Conservation (phyloP, 1,140 invertebrate species). For the Tachypleus tridentatus region DNA sequence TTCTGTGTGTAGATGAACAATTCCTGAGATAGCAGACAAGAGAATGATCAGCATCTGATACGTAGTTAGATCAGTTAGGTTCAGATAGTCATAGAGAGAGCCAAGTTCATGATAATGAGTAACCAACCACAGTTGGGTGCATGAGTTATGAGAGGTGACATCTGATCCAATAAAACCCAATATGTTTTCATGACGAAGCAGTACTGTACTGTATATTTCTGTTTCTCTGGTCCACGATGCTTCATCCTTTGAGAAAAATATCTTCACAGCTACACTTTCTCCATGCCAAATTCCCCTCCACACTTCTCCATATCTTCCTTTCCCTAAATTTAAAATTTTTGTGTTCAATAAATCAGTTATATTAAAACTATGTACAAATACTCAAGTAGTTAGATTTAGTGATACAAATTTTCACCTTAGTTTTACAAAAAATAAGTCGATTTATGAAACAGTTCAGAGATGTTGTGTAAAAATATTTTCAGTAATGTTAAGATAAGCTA, state of each 20-base stretch:
- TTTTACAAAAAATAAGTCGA: too few species aligned
- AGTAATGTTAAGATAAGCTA: too few species aligned
- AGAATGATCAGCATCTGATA: conserved; percentile 68
- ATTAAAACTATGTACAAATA: background rate
- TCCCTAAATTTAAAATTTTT: conserved; percentile 28
- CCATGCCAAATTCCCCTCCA: conserved; percentile 77
- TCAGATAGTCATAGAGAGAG: conserved; percentile 81
- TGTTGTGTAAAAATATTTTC: too few species aligned
- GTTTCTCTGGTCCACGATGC: conserved; percentile 77
- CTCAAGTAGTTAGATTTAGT: too few species aligned
- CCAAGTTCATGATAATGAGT: conserved; percentile 87
- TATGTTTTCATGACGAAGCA: conserved; percentile 75
- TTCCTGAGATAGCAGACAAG: conserved; percentile 57
- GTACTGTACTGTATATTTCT: conserved; percentile 72
- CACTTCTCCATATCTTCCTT: conserved; percentile 73
- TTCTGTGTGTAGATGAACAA: conserved; percentile 31
- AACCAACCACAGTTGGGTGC: conserved; percentile 76
- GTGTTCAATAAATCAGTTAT: background rate
- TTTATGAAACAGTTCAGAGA: too few species aligned
- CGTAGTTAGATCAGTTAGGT: conserved; percentile 55
- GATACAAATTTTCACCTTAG: too few species aligned
- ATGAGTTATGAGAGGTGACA: conserved; percentile 50
- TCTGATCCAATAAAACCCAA: conserved; percentile 80
- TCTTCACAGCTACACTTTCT: conserved; percentile 79
- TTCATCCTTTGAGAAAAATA: conserved; percentile 77